Evolutionary conservation across 2,113 vertebrate species (phyloP), one percentile per base, ranked within the genome.

Genomic region (Ranitomeya variabilis): DNA sequence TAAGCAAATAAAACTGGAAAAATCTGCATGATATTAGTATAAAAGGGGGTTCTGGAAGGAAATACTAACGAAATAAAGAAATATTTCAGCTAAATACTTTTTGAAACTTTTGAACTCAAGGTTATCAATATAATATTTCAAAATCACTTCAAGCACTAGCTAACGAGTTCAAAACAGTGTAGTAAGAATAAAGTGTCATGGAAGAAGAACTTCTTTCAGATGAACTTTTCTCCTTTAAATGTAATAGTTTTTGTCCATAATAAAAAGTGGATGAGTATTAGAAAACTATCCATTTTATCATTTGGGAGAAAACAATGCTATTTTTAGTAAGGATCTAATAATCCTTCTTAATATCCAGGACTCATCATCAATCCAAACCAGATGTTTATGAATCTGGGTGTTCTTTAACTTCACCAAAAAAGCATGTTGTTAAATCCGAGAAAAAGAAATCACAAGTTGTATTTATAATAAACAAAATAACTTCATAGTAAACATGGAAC

Each of bases 291-390:
- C 21, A 69, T 83, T 66, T 83, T 67, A 54, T 67, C 45, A 69
- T 86, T 79, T 86, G 37, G 45, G 37, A 79, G 55, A 78, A 54
- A 83, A 83, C 81, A 83, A 83, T 83, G 74, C 66, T 86, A 86
- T 86, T 64, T 86, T 86, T 86, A 78, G 85, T 66, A 86, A 86
- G 66, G 18, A 18, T 86, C 64, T 86, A 86, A 79, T 86, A 86
- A 86, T 86, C 85, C 85, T 79, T 79, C 74, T 79, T 86, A 86
- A 86, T 66, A 76, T 86, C 37, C 83, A 71, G 59, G 19, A 54
- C 57, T 77, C n/a, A 11, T 64, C 55, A 60, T 79, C 85, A 86
- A 86, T 86, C 74, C 55, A 79, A 51, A 86, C 59, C 85, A 86
- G 85, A 86, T 86, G 85, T 86, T 86, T 78, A 37, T 26, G 69